These are phyloP conservation scores for Lasius platythorax DNA, from an alignment of 2,888 invertebrate genomes.

Conservation along the genomic window DNA sequence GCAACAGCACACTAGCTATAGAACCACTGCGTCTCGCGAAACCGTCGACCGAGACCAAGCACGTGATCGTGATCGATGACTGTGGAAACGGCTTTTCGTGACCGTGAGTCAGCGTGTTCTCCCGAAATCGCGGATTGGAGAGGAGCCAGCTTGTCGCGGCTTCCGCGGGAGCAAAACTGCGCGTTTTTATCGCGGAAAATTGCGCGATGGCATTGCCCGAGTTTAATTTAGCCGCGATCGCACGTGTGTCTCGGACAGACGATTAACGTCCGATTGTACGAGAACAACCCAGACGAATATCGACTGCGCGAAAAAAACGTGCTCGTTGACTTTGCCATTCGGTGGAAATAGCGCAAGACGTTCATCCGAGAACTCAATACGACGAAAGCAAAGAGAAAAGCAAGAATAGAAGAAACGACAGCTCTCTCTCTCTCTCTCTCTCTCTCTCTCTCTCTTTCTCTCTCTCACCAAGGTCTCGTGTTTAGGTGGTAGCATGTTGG, in stretches of 20 bases:
- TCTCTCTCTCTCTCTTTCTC: conserved; percentile 4
- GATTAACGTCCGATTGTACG: background rate
- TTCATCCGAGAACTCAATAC: conserved; percentile 6
- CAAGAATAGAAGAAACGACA: background rate
- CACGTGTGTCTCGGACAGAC: background rate
- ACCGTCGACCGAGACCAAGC: conserved; percentile 45
- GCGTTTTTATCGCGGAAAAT: conserved; percentile 52
- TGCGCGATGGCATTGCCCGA: conserved; percentile 56
- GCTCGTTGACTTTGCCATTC: background rate
- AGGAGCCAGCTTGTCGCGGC: conserved; percentile 67
- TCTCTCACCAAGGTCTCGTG: conserved; percentile 78
- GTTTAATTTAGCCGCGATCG: conserved; percentile 40
- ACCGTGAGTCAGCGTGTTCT: conserved; percentile 80
- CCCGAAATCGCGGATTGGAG: conserved; percentile 72
- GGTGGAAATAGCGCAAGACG: background rate
- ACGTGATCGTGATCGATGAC: conserved; percentile 77
- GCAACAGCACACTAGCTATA: conserved; percentile 61
- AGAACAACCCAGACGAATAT: conserved; percentile 3
- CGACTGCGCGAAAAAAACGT: background rate
- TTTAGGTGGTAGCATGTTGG: conserved; percentile 72
- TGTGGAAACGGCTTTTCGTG: conserved; percentile 73
- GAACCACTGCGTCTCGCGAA: conserved; percentile 12
- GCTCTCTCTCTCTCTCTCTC: conserved; percentile 62
- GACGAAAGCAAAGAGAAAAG: background rate
- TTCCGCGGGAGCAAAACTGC: conserved; percentile 65